Conservation (phyloP, 2,113 vertebrate species). For the Megaleporinus macrocephalus region DNA sequence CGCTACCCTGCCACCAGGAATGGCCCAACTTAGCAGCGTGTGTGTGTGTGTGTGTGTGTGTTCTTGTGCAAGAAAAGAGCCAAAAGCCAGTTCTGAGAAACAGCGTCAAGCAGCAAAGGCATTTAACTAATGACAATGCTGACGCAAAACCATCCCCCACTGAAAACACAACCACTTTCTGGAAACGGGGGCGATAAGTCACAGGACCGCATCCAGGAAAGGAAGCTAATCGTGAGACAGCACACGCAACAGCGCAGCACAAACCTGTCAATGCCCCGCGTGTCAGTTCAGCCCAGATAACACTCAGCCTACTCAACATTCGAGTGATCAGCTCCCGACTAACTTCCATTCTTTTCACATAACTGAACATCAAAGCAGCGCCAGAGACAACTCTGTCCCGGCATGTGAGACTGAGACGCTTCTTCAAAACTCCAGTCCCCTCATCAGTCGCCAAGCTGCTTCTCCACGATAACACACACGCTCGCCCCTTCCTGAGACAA, state of each 20-base stretch:
- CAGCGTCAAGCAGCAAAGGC: constrained; percentile 64
- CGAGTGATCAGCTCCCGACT: constrained; percentile 28
- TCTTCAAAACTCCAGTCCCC: constrained; percentile 44
- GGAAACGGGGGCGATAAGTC: neutral
- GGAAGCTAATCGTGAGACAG: neutral
- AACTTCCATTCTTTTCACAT: neutral
- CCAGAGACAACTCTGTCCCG: constrained; percentile 45
- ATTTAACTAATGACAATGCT: constrained; percentile 58
- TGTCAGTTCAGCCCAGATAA: constrained; percentile 17
- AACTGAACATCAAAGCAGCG: constrained; percentile 40
- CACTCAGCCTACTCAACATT: constrained; percentile 19
- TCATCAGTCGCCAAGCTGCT: constrained; percentile 66
- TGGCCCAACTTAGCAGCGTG: constrained; percentile 56
- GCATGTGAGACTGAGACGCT: constrained; percentile 48
- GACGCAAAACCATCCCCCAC: constrained; percentile 62
- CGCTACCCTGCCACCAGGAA: constrained; percentile 70
- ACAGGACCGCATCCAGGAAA: neutral
- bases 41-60: constrained; percentile 50
- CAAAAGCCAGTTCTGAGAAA: constrained; percentile 69
- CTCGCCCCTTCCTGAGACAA: constrained; percentile 40
- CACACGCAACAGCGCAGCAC: neutral
- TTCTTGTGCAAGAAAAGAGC: constrained; percentile 40
- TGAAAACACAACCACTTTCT: neutral
- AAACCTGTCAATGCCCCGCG: neutral
- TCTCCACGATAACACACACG: constrained; percentile 57